Percentiles rank a stretch among this genome's conserved stretches.
Conservation (phyloP, 2,113 vertebrate genomes). For the Anser cygnoides region DNA sequence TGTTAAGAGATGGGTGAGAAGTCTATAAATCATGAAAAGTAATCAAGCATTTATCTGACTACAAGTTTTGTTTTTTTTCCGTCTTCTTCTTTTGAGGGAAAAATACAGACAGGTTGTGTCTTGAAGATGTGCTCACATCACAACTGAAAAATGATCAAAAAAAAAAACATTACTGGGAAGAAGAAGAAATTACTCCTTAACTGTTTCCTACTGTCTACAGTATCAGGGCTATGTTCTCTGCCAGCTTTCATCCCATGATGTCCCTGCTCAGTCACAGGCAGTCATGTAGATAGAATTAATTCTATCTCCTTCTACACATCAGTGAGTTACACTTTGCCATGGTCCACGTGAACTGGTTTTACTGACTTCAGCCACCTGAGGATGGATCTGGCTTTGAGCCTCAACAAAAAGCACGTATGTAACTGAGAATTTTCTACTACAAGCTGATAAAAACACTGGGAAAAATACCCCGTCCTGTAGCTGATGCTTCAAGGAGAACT, state of each 20-base stretch:
- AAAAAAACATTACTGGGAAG: background rate
- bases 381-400: background rate
- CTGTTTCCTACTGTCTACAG: background rate
- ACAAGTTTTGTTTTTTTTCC: background rate
- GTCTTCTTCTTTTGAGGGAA: background rate
- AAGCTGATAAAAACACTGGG: background rate
- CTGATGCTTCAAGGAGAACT: background rate
- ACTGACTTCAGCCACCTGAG: background rate
- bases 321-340: background rate
- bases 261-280: accelerated
- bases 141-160: background rate
- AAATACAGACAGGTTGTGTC: background rate
- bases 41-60: background rate
- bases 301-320: too few species aligned
- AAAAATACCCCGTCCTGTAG: background rate
- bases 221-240: background rate
- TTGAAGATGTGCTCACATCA: background rate
- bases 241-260: background rate
- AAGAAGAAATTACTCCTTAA: background rate
- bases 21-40: background rate
- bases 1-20: background rate
- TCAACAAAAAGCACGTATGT: background rate
- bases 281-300: background rate
- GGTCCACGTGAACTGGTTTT: background rate
- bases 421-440: background rate